phyloP scores from a whole-genome alignment of 2,888 invertebrate genomes.

The Rhagonycha fulva region DNA sequence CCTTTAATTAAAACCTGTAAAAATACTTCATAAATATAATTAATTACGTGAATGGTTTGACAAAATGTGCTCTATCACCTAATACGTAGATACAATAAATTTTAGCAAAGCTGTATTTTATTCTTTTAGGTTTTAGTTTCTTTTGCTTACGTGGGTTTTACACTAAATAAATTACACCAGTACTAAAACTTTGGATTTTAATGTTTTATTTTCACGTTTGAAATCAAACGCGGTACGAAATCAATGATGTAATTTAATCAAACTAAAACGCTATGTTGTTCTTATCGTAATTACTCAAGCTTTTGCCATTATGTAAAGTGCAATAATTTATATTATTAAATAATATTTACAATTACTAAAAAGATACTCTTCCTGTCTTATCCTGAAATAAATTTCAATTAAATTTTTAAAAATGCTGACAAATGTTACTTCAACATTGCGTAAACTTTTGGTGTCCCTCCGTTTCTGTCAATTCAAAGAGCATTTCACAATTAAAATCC shows the following conservation, averaged over 20 bases:
- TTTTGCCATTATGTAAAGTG: not conserved
- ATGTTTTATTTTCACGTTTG: not conserved
- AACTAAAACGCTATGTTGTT: not conserved
- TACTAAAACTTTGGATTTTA: not conserved
- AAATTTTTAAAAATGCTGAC: not conserved
- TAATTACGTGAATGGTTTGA: not conserved
- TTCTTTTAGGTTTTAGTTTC: not conserved
- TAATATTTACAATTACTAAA: not conserved
- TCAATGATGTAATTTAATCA: not conserved
- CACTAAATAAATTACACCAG: not conserved
- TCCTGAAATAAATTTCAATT: not conserved
- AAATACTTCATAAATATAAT: not conserved
- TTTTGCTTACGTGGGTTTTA: not conserved
- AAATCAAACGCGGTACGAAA: not conserved
- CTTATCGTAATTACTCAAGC: not conserved
- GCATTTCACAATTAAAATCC: not conserved
- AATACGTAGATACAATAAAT: not conserved
- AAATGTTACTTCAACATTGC: not conserved
- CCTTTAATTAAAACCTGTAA: not conserved
- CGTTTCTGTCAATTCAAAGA: not conserved
- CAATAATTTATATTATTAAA: not conserved
- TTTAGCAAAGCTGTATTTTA: not conserved
- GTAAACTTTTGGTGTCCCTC: not conserved
- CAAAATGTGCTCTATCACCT: not conserved
- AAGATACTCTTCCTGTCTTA: not conserved